Evolutionary conservation across 53 echinoderm and acorn worm species (phyloP).

Genomic region (Luidia sarsii): DNA sequence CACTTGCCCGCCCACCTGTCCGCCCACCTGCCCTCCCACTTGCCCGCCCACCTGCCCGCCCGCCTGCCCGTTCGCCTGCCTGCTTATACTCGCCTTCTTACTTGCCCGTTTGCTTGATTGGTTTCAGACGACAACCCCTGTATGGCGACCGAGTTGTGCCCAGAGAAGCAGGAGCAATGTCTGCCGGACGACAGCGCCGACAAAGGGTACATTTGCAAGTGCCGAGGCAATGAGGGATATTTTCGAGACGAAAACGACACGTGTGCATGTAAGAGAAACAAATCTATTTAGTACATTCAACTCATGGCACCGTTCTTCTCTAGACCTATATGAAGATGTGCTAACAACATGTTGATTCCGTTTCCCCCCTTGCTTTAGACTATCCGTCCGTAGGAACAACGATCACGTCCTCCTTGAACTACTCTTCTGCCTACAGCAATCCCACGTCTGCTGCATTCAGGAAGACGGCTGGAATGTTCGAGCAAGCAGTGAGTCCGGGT

Average conservation of each 20-base stretch:
- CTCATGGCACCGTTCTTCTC: no score
- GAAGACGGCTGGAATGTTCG: background rate
- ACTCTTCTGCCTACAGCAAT: background rate
- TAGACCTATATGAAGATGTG: no score
- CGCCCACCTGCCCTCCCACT: no score
- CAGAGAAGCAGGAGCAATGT: background rate
- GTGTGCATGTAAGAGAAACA: background rate
- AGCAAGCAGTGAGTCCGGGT: background rate
- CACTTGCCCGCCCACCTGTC: no score
- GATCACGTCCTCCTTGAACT: background rate
- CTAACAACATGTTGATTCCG: no score
- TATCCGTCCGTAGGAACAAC: background rate
- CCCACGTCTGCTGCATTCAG: background rate
- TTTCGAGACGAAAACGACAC: background rate
- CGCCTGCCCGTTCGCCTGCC: no score
- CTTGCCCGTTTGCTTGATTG: no score
- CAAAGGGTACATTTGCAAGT: background rate
- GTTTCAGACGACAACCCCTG: background rate
- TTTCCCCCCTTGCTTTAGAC: background rate
- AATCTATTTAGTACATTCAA: no score
- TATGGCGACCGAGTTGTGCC: background rate
- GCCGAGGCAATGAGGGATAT: background rate
- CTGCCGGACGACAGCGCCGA: background rate
- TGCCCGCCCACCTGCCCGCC: no score
- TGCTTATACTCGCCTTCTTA: no score